These are phyloP conservation scores for Crambe crambe DNA, from an alignment of 37 sponge, comb jelly and placozoan species.

Conservation along the genomic window DNA sequence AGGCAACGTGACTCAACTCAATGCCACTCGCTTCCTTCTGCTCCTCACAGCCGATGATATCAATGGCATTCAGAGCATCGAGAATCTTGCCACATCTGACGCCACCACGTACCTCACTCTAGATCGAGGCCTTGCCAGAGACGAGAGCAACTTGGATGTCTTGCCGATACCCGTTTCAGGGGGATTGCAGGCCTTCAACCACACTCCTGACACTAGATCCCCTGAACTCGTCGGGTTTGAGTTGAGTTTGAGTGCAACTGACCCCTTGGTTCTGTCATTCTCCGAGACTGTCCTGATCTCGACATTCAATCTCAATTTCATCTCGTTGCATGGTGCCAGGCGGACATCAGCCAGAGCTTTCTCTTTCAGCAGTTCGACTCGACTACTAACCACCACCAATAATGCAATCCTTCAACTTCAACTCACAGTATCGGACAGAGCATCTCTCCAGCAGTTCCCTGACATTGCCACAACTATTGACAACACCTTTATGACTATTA, in stretches of 20 bases:
- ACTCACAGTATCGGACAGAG: conserved; percentile 65
- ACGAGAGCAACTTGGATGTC: conserved; percentile 46
- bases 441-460: conserved; percentile 55
- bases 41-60: conserved; percentile 48
- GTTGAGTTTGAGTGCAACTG: conserved; percentile 71
- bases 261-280: conserved; percentile 80
- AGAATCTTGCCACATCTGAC: conserved; percentile 35
- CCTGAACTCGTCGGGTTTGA: conserved; percentile 74
- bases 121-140: conserved; percentile 64
- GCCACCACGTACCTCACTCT: conserved; percentile 64
- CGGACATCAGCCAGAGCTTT: conserved; percentile 23
- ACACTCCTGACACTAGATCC: conserved; percentile 40
- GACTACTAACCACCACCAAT: conserved; percentile 55
- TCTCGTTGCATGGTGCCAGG: conserved; percentile 67
- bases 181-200: conserved; percentile 46
- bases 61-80: conserved; percentile 46
- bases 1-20: conserved; percentile 44
- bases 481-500: conserved; percentile 81
- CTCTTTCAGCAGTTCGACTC: conserved; percentile 17
- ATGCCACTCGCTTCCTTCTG: conserved; percentile 27
- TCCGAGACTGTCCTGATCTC: conserved; percentile 75
- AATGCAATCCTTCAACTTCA: conserved; percentile 55
- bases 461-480: conserved; percentile 67
- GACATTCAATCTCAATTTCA: conserved; percentile 24
- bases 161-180: conserved; percentile 39